These are phyloP conservation scores for Arctia plantaginis DNA, from an alignment of 2,888 invertebrate species.

Conservation along the genomic window DNA sequence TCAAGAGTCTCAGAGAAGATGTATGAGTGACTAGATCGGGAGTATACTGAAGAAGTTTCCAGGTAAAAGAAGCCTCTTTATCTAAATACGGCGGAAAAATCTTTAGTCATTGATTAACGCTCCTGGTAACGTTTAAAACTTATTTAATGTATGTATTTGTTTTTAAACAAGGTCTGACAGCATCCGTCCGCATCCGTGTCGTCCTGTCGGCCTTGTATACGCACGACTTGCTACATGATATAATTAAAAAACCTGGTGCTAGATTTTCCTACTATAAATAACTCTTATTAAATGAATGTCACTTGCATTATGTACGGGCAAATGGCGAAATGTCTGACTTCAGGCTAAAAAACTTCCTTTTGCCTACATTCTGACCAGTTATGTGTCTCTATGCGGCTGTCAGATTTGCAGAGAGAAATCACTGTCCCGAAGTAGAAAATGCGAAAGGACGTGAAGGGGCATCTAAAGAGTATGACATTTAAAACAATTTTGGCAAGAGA, in stretches of 20 bases:
- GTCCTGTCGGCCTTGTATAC: slow-evolving; percentile 29
- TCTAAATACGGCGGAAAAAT: not conserved
- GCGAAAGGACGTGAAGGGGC: no score
- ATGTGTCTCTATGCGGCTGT: no score
- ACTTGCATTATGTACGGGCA: not conserved
- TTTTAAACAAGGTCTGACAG: slow-evolving; percentile 8
- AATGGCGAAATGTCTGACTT: no score
- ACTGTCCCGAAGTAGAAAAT: not conserved
- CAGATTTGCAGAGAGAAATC: not conserved
- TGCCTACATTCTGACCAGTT: no score
- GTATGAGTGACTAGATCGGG: no score
- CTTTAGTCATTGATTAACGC: not conserved
- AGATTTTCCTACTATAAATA: not conserved
- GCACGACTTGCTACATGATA: slow-evolving; percentile 12
- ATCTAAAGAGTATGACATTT: no score
- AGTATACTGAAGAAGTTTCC: no score
- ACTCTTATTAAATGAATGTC: not conserved
- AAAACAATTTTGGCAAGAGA: no score
- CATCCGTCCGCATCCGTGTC: slow-evolving; percentile 43
- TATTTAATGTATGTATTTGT: not conserved
- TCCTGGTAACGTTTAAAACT: not conserved
- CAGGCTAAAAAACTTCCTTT: no score
- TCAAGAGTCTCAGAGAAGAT: no score
- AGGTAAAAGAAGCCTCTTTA: not conserved
- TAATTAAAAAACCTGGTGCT: not conserved